Evolutionary conservation across 1,140 invertebrate species (phyloP), one percentile per base, ranked within the genome.

Genomic region (Ceratosolen solmsi): DNA sequence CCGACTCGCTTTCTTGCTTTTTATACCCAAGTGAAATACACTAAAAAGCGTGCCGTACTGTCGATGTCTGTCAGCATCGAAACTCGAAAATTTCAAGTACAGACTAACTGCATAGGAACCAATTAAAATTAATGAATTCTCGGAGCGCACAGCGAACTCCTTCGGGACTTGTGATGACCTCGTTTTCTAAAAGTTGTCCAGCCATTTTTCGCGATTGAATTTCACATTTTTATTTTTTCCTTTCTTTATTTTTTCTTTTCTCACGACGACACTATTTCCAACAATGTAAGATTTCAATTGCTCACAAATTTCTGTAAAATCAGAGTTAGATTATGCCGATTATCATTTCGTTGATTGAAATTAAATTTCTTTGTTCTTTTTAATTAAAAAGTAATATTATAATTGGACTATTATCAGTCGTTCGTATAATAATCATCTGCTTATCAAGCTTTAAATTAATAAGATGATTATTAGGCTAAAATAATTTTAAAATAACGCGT

Each of bases 101-200:
- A 15, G 41, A 33, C 25, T 27, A 27, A 38, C 65, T 51, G 46
- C 46, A 27, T n/a, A 68, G 13, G 51, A 58, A 70, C 79, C 72
- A 81, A 81, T 81, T 81, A 81, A 81, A 81, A 75, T 74, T 81
- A 81, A 81, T 81, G 71, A 75, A 81, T 81, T 70, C 71, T n/a
- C 49, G 3, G 51, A 30, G 46, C 49, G 54, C 9, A 25, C 13
- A 36, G n/a, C 36, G 7, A 79, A 79, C 77, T 79, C 36, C 20
- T 79, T 79, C 54, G n/a, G 38, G 13, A 79, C 33, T 79, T 79
- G n/a, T 54, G 54, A 79, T 79, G 78, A 79, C 78, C 78, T 79
- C 78, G 8, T 79, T 79, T 56, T 49, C 22, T 60, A 38, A 76
- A 76, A 56, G 30, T 75, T 60, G 54, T 41, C 54, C 51, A 58